These are phyloP conservation scores for Rhabdomys pumilio DNA, from an alignment of 2,797 vertebrate species.

Conservation along the genomic window DNA sequence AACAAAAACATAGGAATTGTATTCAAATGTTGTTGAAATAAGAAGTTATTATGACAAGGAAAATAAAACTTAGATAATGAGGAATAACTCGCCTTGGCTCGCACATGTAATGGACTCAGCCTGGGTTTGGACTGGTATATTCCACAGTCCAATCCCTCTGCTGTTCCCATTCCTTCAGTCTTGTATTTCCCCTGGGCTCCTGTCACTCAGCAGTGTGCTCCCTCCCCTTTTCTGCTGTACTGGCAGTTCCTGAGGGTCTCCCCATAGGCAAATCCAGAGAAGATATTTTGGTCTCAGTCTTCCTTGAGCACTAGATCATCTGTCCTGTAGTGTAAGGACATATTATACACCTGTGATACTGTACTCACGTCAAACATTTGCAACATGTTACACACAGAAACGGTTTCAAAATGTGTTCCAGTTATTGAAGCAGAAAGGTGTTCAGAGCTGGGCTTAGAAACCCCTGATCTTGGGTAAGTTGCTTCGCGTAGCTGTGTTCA, in stretches of 20 bases:
- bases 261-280: not conserved
- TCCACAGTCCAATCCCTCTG: not conserved
- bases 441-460: not conserved
- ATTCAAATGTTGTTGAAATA: not conserved
- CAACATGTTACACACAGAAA: not conserved
- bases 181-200: not conserved
- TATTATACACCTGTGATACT: not conserved
- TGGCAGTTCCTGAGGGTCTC: not conserved
- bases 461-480: not conserved
- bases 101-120: not conserved
- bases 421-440: not conserved
- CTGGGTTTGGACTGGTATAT: not conserved
- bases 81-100: not conserved
- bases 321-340: not conserved
- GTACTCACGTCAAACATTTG: not conserved
- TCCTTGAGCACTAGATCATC: not conserved
- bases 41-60: not conserved
- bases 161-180: not conserved
- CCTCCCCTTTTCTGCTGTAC: not conserved
- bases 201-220: not conserved
- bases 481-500: not conserved
- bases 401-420: not conserved
- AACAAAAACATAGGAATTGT: not conserved
- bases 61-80: constrained; percentile 22
- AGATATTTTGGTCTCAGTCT: not conserved